These are phyloP conservation scores for Phenganax subtilis DNA, from an alignment of 92 coral and sea anemone species.

Conservation along the genomic window DNA sequence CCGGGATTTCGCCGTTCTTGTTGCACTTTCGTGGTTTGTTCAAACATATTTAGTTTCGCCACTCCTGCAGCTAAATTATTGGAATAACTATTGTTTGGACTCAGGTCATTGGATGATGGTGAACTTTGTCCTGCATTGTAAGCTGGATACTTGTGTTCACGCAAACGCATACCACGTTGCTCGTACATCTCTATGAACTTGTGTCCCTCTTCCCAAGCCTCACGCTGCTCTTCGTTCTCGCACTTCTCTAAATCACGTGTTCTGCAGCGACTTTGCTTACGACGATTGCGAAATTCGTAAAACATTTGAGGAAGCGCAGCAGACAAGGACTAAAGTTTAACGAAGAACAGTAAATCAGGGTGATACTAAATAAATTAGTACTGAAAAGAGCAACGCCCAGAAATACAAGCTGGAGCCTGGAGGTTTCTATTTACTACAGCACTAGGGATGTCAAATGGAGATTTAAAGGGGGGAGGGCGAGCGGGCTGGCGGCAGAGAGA, in stretches of 20 bases:
- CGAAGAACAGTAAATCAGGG: neutral
- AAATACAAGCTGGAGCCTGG: no score
- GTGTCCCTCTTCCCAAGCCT: slow-evolving; percentile 81
- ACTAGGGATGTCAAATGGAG: no score
- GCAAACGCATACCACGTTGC: slow-evolving; percentile 59
- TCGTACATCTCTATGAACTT: slow-evolving; percentile 58
- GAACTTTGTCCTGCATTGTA: slow-evolving; percentile 2
- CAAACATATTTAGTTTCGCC: neutral
- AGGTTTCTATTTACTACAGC: no score
- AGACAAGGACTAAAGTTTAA: slow-evolving; percentile 45
- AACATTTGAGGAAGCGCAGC: slow-evolving; percentile 61
- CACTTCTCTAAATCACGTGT: slow-evolving; percentile 55
- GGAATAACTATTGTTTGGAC: slow-evolving; percentile 1
- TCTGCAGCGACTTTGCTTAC: slow-evolving; percentile 57
- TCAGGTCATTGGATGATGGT: neutral
- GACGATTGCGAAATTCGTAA: slow-evolving; percentile 54
- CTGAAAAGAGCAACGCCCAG: no score
- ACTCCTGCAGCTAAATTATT: slow-evolving; percentile 22
- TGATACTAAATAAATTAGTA: neutral
- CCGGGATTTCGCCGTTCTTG: slow-evolving; percentile 6
- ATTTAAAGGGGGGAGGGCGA: no score
- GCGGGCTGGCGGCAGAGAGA: no score
- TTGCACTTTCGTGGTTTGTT: neutral
- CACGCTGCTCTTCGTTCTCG: slow-evolving; percentile 39
- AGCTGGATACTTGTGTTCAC: slow-evolving; percentile 50